A percentile compares a stretch with the other conserved stretches of the same genome.
Evolutionary conservation across 2,113 vertebrate species (phyloP).

Genomic region (Podocnemis expansa): DNA sequence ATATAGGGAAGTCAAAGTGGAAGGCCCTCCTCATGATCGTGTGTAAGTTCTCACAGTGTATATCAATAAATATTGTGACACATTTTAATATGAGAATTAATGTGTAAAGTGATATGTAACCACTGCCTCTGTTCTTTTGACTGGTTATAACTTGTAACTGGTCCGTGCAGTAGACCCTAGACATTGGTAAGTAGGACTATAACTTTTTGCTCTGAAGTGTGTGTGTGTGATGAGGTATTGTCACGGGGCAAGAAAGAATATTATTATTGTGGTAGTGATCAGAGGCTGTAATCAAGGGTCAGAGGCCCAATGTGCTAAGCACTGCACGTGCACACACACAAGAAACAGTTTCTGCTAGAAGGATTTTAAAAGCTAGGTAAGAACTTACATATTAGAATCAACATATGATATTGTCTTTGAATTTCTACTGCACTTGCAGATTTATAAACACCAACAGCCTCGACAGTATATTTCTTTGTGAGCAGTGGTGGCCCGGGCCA

Average conservation of each 20-base stretch:
- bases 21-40: constrained; percentile 53
- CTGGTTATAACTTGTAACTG: background rate
- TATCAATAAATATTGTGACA: background rate
- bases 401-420: background rate
- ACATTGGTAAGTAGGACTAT: background rate
- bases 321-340: background rate
- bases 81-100: background rate
- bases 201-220: background rate
- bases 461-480: background rate
- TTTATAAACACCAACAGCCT: background rate
- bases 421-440: background rate
- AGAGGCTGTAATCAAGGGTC: background rate
- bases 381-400: background rate
- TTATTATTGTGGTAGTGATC: background rate
- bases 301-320: background rate
- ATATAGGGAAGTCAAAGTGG: accelerated
- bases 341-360: background rate
- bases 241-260: background rate
- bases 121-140: background rate
- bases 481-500: no score
- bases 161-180: background rate
- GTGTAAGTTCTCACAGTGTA: constrained; percentile 50
- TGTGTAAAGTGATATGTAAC: background rate
- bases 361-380: background rate
- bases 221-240: accelerated